Evolutionary conservation across 2,888 invertebrate species (phyloP), one percentile per base, ranked within the genome.

Genomic region (Xanthia togata): DNA sequence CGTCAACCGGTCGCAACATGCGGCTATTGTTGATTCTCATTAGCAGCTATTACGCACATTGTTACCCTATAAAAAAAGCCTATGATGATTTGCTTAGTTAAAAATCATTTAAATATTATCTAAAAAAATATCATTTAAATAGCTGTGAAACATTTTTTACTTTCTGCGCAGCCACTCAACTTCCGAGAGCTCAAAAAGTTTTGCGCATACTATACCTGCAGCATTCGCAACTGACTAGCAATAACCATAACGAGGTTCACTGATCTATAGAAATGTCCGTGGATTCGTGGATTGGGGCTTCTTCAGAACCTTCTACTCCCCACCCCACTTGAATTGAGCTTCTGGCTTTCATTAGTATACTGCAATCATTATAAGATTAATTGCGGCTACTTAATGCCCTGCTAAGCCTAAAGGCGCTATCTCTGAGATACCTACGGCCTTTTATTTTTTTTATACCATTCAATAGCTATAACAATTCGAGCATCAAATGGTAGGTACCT

Each of bases 1-100:
- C 31, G 11, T 35, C 44, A 71, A 79, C 53, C 72, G 60, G 50
- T 71, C 59, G 35, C 35, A 62, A 38, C 47, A 38, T 72, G 79
- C 26, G 14, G 6, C n/a, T 44, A 44, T 55, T 53, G 44, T 77
- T 47, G 26, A 71, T 38, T 44, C 53, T 35, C 41, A 35, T 60
- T 44, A 35, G 50, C 31, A 41, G 20, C 14, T 59, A 68, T 68
- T 68, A 68, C 68, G 77, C 9, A 76, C 6, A n/a, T 26, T 41
- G 55, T 65, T 41, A 44, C 50, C 38, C 38, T 38, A 26, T 17
- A 67, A 44, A 73, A 31, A 55, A 47, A 23, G 14, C 6, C 12
- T 41, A 11, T 47, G 8, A 31, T 50, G 20, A 50, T 68, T 26
- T 78, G 8, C 6, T 47, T 47, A 47, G 11, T 26, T 23, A n/a